Base-by-base conservation (phyloP, 1,140 invertebrate species). In the Lordiphosa stackelbergi region DNA sequence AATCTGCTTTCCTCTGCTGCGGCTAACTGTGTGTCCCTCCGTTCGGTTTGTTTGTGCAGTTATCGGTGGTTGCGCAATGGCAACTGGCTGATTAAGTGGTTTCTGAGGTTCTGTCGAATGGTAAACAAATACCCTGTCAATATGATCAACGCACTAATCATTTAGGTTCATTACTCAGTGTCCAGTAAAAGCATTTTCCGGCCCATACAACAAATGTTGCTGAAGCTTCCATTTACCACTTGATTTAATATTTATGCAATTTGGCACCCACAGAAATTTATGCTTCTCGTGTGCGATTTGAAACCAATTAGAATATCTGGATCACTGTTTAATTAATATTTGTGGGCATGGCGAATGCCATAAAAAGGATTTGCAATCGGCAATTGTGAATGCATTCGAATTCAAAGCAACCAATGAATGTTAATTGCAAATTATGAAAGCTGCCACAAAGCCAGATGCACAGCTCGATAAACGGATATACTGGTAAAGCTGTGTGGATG, bases 161-260 rank as follows among this genome's bases (percentile, higher is more conserved):
- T 12, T 28, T 28, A 46, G 31, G 11, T n/a, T 8, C 24, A 46
- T 46, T 46, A 31, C 19, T 46, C 24, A 46, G 43, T 46, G 43
- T 46, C 43, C 43, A 24, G 43, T 34, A 4, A 28, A 13, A 8
- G 11, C 22, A 11, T 8, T 34, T 34, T 46, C 3, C 31, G 13
- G 4, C 24, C 24, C 0, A 24, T 24, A 24, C 22, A 5, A 31
- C 28, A 31, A 31, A 31, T 31, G 6, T 31, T 31, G 11, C 8
- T 46, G 3, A 16, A 46, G 12, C 12, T 31, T 46, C 10, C 13
- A 46, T 46, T 31, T 9, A 34, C 2, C 43, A 3, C 11, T 46
- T 46, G 43, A 46, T 46, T 46, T 46, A 46, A 46, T 46, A 46
- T 46, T 46, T 34, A 46, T 46, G 43, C 24, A 46, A 34, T 46